phyloP scores from a whole-genome alignment of 2,888 invertebrate species.

The Nomada ferruginata region DNA sequence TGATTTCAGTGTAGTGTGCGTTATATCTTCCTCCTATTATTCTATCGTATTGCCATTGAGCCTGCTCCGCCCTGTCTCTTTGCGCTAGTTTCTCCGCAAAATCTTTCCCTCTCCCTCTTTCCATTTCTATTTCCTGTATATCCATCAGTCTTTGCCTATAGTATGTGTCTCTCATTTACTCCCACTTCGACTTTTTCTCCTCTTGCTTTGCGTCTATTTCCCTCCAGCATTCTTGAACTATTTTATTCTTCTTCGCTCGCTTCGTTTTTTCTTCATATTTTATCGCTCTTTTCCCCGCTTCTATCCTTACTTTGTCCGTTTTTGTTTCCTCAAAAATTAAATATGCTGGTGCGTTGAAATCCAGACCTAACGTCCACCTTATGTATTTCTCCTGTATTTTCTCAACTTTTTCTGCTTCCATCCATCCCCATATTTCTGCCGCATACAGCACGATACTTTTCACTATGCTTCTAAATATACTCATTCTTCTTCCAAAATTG shows the following conservation, averaged over 20 bases:
- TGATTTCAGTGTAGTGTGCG: neutral
- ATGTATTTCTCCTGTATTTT: no score
- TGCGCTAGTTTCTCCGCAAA: neutral
- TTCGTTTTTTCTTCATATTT: neutral
- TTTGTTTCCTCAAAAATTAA: no score
- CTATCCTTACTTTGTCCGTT: no score
- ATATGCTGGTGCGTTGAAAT: no score
- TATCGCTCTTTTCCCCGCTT: neutral
- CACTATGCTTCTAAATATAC: no score
- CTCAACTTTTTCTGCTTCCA: no score
- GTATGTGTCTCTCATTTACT: neutral
- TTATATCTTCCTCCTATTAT: conserved; percentile 2
- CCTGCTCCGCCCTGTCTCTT: neutral
- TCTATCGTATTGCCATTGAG: neutral
- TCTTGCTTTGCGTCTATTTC: conserved; percentile 9
- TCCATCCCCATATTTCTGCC: no score
- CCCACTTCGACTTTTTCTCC: neutral
- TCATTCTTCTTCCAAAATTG: no score
- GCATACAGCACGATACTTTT: no score
- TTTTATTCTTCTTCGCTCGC: neutral
- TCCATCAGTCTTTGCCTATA: neutral
- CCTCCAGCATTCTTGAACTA: neutral
- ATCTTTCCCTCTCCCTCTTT: neutral
- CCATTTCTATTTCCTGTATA: neutral
- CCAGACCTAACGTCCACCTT: no score